Conservation (phyloP, 2,888 invertebrate genomes). For the Iselma pallidipennis region DNA sequence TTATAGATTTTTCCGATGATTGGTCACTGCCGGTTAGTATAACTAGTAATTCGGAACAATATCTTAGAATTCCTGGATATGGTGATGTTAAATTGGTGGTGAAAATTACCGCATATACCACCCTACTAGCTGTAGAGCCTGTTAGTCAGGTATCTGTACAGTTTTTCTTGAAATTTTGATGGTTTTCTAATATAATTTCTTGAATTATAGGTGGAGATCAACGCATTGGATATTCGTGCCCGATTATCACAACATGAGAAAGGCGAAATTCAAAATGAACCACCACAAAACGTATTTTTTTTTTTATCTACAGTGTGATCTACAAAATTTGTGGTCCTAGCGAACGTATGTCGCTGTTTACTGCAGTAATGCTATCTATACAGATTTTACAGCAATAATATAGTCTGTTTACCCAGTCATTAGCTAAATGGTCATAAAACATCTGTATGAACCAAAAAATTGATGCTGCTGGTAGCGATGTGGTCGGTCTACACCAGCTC, state of each 20-base stretch:
- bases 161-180: constrained; percentile 2
- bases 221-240: constrained; percentile 78
- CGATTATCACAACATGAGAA: constrained; percentile 59
- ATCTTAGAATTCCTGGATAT: constrained; percentile 62
- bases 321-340: too few species aligned
- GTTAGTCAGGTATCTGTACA: constrained; percentile 61
- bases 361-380: too few species aligned
- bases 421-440: too few species aligned
- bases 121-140: constrained; percentile 59
- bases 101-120: constrained; percentile 58
- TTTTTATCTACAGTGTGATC: too few species aligned
- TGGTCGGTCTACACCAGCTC: too few species aligned
- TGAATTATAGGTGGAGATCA: constrained; percentile 70
- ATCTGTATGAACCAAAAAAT: too few species aligned
- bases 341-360: too few species aligned
- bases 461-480: too few species aligned
- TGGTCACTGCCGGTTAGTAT: constrained; percentile 61
- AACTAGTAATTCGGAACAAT: constrained; percentile 60
- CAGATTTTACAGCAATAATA: too few species aligned
- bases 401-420: too few species aligned
- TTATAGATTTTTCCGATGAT: constrained; percentile 22
- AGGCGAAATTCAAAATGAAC: constrained; percentile 22
- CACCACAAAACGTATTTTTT: too few species aligned
- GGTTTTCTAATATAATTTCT: too few species aligned
- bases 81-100: constrained; percentile 64